These are phyloP conservation scores for Menura novaehollandiae DNA, from an alignment of 2,113 vertebrate species.

Conservation along the genomic window DNA sequence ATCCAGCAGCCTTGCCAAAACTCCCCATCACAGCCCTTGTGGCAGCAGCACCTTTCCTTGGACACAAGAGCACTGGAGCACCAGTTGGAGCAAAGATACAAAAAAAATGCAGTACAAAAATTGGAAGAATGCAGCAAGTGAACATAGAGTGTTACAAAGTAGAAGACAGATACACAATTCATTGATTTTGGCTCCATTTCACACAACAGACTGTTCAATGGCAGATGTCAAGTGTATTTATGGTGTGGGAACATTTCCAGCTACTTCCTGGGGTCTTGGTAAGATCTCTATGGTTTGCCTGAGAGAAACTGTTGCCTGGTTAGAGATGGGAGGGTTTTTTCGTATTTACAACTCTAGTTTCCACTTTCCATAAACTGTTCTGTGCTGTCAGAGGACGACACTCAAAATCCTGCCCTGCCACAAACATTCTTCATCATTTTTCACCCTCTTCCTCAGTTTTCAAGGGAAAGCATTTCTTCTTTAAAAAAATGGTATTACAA, in stretches of 20 bases:
- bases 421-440: neutral
- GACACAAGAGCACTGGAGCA: neutral
- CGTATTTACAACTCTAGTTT: neutral
- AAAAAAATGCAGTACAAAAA: neutral
- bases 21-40: neutral
- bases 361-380: neutral
- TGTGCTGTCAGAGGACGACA: neutral
- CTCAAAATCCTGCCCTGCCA: neutral
- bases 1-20: neutral
- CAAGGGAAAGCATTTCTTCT: neutral
- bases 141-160: neutral
- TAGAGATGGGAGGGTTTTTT: neutral
- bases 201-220: neutral
- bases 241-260: conserved; percentile 12
- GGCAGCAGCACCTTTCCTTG: neutral
- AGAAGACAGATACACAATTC: neutral
- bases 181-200: neutral
- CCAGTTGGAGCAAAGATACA: neutral
- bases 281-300: neutral
- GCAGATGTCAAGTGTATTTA: conserved; percentile 30
- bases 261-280: neutral
- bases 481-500: neutral
- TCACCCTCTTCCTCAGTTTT: neutral
- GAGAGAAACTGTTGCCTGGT: neutral
- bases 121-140: neutral